Evolutionary conservation across 2,113 vertebrate genomes (phyloP).

Genomic region (Paradoxurus hermaphroditus): DNA sequence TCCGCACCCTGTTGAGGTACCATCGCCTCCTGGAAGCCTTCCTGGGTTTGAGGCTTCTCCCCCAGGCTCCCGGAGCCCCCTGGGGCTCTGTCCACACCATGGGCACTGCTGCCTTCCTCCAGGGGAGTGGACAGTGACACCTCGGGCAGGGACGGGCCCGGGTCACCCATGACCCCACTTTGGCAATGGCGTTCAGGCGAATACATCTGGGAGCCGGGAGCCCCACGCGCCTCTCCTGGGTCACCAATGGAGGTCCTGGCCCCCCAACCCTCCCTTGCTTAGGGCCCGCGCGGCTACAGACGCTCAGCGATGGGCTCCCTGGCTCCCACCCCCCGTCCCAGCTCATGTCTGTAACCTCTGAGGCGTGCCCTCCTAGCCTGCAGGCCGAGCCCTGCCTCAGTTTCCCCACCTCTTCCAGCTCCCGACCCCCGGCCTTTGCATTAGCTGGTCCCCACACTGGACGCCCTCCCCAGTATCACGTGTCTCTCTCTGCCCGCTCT

Average conservation of each 20-base stretch:
- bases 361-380: background rate
- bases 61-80: background rate
- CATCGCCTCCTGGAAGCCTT: background rate
- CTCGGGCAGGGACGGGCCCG: background rate
- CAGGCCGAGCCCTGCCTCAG: background rate
- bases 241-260: background rate
- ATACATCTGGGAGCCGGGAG: background rate
- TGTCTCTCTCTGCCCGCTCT: no score
- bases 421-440: background rate
- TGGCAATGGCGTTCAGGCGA: background rate
- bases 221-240: background rate
- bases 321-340: accelerated
- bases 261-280: background rate
- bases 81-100: no score
- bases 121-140: background rate
- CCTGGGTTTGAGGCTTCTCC: background rate
- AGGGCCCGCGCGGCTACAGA: background rate
- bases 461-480: accelerated
- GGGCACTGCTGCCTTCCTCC: background rate
- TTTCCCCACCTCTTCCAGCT: background rate
- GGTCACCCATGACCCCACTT: background rate
- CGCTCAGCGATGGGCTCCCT: no score
- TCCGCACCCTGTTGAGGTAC: background rate
- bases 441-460: background rate
- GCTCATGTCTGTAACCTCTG: background rate